A percentile compares a stretch with the other conserved stretches of the same genome.
Conservation (phyloP, 2,888 invertebrate species). For the Lochmaea capreae region DNA sequence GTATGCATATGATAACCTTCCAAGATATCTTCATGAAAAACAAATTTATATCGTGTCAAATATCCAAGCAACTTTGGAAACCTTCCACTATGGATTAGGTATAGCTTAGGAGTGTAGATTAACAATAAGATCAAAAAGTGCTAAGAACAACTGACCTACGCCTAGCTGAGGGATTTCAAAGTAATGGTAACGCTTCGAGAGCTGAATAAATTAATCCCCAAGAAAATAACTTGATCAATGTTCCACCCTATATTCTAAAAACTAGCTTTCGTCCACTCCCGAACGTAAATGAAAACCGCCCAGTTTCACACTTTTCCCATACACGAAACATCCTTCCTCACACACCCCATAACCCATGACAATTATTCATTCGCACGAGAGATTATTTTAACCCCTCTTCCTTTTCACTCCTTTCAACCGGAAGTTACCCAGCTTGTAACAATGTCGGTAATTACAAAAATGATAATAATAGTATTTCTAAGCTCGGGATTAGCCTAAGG, state of each 20-base stretch:
- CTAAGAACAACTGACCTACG: no score
- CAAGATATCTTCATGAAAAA: no score
- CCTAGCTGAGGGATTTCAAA: no score
- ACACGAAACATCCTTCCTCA: conserved; percentile 34
- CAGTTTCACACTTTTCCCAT: conserved; percentile 35
- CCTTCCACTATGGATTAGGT: no score
- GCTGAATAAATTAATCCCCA: no score
- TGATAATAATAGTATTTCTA: conserved; percentile 48
- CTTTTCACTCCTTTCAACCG: conserved; percentile 8
- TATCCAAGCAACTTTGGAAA: no score
- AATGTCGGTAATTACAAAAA: conserved; percentile 51
- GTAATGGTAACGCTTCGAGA: no score
- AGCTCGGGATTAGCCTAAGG: conserved; percentile 48
- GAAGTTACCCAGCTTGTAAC: conserved; percentile 42
- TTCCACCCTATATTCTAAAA: neutral
- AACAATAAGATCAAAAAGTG: no score
- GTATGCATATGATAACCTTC: no score
- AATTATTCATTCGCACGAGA: conserved; percentile 34
- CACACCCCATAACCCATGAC: conserved; percentile 30
- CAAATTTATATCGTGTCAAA: no score
- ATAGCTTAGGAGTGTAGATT: no score
- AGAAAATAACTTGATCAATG: no score
- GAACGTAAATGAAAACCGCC: conserved; percentile 20
- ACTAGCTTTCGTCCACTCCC: conserved; percentile 1
- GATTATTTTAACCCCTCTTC: conserved; percentile 31